These are phyloP conservation scores for Camponotus fellah DNA, from an alignment of 2,888 invertebrate species.

Conservation along the genomic window DNA sequence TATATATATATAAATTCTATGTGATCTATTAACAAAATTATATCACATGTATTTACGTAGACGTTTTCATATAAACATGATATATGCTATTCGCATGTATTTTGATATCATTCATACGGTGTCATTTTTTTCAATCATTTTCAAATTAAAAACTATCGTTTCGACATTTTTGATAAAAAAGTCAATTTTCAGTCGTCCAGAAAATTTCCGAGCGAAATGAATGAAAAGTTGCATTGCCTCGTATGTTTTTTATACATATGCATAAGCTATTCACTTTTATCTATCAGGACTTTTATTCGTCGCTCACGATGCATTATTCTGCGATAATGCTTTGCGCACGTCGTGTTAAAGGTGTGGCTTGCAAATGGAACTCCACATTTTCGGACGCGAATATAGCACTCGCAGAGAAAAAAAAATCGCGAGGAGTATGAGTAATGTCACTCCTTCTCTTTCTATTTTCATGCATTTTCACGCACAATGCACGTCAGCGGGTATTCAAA, in stretches of 20 bases:
- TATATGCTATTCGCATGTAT: background rate
- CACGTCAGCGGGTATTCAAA: slow-evolving; percentile 1
- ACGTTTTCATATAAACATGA: background rate
- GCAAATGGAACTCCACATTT: slow-evolving; percentile 36
- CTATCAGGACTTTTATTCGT: slow-evolving; percentile 42
- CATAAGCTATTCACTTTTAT: background rate
- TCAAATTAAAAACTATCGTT: background rate
- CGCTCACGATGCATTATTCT: slow-evolving; percentile 39
- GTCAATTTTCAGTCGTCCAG: background rate
- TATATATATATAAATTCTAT: background rate
- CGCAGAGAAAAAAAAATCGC: background rate
- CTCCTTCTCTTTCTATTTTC: background rate
- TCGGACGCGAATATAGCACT: slow-evolving; percentile 13
- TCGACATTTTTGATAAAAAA: background rate
- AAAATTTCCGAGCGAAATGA: background rate
- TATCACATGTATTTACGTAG: background rate
- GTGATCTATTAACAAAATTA: background rate
- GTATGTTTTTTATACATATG: slow-evolving; percentile 26
- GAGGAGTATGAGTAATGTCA: background rate
- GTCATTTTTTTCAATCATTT: background rate
- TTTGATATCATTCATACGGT: slow-evolving; percentile 4
- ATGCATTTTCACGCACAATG: background rate
- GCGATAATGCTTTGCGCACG: slow-evolving; percentile 7
- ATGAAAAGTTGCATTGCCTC: slow-evolving; percentile 1
- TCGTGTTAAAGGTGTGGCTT: background rate